Evolutionary conservation across 1,140 invertebrate species (phyloP).

Genomic region (Berghia stephanieae): DNA sequence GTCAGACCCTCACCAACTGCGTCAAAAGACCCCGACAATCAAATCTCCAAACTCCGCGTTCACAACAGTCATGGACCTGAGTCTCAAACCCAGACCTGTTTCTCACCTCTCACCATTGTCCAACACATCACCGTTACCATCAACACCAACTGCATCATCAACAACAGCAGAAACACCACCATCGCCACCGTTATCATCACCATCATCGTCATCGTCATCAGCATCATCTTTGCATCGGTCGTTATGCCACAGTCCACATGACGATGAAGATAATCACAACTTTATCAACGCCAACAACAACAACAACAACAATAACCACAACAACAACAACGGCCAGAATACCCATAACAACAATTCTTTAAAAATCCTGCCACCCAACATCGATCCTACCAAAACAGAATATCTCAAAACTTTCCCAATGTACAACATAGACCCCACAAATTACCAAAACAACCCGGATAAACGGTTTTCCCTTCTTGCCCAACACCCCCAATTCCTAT

Average conservation of each 20-base stretch:
- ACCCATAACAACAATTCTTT: neutral
- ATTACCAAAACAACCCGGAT: too few relatives aligned
- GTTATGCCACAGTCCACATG: neutral
- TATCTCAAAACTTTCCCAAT: neutral
- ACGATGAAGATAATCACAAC: neutral
- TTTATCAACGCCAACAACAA: neutral
- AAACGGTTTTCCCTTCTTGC: too few relatives aligned
- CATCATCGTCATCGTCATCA: neutral
- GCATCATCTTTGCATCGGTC: neutral
- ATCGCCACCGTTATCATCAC: neutral
- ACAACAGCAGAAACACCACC: neutral
- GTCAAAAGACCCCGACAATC: neutral
- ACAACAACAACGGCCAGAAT: neutral
- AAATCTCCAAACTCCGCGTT: constrained; percentile 15
- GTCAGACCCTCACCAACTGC: constrained; percentile 9
- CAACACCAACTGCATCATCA: constrained; percentile 8
- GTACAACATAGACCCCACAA: constrained; percentile 16
- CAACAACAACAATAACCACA: neutral
- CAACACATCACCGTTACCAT: constrained; percentile 3
- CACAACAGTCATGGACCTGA: constrained; percentile 28
- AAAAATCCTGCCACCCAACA: neutral
- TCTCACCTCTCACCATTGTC: too few relatives aligned
- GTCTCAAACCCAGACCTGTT: neutral
- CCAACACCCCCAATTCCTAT: too few relatives aligned
- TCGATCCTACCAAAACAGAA: neutral